Evolutionary conservation across 2,113 vertebrate genomes (phyloP).

Genomic region (Phalacrocorax carbo): DNA sequence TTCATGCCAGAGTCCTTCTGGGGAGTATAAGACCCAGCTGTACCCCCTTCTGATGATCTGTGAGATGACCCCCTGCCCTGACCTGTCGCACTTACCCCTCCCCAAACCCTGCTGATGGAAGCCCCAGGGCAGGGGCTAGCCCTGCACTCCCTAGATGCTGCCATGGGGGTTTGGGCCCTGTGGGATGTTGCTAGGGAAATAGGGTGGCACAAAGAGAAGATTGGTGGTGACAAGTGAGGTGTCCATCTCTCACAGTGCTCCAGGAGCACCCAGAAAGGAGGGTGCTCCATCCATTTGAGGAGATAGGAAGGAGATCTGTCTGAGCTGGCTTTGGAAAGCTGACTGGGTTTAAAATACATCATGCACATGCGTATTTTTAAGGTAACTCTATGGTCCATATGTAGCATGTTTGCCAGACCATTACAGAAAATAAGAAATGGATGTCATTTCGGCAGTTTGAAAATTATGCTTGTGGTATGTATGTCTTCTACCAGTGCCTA

Average conservation of each 20-base stretch:
- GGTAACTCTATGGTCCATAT: background rate
- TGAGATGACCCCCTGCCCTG: background rate
- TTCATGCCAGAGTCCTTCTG: background rate
- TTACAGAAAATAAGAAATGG: background rate
- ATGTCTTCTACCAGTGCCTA: background rate
- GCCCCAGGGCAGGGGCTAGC: background rate
- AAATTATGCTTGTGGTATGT: background rate
- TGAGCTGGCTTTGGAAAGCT: background rate
- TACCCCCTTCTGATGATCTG: background rate
- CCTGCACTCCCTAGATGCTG: background rate
- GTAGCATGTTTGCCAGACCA: background rate
- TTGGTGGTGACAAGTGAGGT: too few relatives aligned
- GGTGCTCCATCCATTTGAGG: background rate
- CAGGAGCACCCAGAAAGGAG: background rate
- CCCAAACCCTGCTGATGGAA: background rate
- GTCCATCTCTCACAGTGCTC: background rate
- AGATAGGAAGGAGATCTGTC: background rate
- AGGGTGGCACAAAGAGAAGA: background rate
- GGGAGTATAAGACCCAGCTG: background rate
- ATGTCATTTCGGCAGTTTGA: background rate
- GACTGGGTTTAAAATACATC: background rate
- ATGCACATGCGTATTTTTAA: background rate
- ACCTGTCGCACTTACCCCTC: rapidly evolving
- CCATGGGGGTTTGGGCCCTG: background rate
- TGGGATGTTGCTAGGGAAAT: background rate